These are phyloP conservation scores for Clarias pachynema DNA, from an alignment of 2,797 vertebrate genomes.

Conservation along the genomic window DNA sequence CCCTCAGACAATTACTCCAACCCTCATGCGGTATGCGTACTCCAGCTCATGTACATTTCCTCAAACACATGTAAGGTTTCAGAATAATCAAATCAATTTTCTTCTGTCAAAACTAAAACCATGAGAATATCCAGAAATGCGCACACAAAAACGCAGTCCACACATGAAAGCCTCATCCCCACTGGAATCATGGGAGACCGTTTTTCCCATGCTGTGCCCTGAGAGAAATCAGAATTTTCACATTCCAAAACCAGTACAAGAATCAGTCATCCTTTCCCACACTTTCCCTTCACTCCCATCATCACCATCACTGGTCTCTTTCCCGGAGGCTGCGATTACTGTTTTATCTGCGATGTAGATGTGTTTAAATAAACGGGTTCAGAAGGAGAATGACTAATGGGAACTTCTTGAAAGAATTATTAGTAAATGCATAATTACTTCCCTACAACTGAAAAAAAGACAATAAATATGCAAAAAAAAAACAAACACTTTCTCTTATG, in stretches of 20 bases:
- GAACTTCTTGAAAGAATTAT: not conserved
- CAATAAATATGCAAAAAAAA: not conserved
- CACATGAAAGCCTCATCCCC: slow-evolving; percentile 12
- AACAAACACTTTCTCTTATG: not conserved
- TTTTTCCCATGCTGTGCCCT: not conserved
- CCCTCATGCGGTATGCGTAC: not conserved
- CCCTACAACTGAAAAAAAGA: not conserved
- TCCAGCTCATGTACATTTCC: not conserved
- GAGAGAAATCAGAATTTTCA: not conserved
- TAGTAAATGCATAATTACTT: not conserved
- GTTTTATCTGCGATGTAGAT: slow-evolving; percentile 58
- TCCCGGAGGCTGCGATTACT: slow-evolving; percentile 60
- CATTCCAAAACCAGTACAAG: slow-evolving; percentile 62
- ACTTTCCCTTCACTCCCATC: slow-evolving; percentile 3
- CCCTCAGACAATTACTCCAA: not conserved
- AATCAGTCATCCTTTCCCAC: slow-evolving; percentile 52
- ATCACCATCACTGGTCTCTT: slow-evolving; percentile 12
- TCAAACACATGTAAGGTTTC: not conserved
- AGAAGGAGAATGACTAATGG: not conserved
- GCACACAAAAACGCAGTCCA: not conserved
- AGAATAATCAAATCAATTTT: not conserved
- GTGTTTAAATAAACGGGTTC: slow-evolving; percentile 6
- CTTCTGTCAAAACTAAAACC: not conserved
- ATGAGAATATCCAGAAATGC: not conserved
- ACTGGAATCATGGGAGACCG: slow-evolving; percentile 11